These are phyloP conservation scores for Aspidiotus destructor DNA, from an alignment of 2,888 invertebrate species.

Conservation along the genomic window DNA sequence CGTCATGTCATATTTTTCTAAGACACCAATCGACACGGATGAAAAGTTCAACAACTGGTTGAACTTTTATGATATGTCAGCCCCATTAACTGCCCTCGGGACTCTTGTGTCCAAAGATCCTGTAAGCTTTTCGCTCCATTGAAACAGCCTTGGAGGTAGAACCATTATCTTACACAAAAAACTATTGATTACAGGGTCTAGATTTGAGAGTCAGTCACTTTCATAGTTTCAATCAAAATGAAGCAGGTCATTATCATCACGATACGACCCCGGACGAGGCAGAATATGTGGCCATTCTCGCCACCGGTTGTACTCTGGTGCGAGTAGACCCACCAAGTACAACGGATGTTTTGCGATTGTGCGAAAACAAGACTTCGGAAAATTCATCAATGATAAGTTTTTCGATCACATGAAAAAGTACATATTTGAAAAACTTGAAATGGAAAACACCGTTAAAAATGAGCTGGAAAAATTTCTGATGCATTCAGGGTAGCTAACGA, in stretches of 20 bases:
- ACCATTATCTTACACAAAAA: not conserved
- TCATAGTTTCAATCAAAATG: conserved; percentile 76
- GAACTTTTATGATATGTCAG: conserved; percentile 79
- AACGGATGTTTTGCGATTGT: conserved; percentile 62
- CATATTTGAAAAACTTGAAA: too few species aligned
- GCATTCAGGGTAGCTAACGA: not conserved
- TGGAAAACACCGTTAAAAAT: too few species aligned
- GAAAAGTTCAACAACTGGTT: conserved; percentile 77
- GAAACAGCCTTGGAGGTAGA: not conserved
- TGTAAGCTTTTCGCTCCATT: conserved; percentile 44
- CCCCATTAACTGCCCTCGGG: conserved; percentile 79
- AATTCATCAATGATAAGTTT: too few species aligned
- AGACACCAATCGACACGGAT: conserved; percentile 58
- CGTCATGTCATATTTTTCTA: conserved; percentile 91
- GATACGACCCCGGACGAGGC: conserved; percentile 80
- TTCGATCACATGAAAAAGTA: too few species aligned
- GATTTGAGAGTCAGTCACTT: conserved; percentile 92
- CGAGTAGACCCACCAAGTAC: conserved; percentile 63
- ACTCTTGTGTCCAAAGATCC: conserved; percentile 77
- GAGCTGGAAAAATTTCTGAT: too few species aligned
- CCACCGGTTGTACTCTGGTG: conserved; percentile 60
- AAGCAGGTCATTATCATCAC: conserved; percentile 90
- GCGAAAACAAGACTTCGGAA: conserved; percentile 46
- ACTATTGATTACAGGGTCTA: conserved; percentile 54
- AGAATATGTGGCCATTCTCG: conserved; percentile 85